phyloP scores from a whole-genome alignment of 2,113 vertebrate species.

The Engraulis encrasicolus region DNA sequence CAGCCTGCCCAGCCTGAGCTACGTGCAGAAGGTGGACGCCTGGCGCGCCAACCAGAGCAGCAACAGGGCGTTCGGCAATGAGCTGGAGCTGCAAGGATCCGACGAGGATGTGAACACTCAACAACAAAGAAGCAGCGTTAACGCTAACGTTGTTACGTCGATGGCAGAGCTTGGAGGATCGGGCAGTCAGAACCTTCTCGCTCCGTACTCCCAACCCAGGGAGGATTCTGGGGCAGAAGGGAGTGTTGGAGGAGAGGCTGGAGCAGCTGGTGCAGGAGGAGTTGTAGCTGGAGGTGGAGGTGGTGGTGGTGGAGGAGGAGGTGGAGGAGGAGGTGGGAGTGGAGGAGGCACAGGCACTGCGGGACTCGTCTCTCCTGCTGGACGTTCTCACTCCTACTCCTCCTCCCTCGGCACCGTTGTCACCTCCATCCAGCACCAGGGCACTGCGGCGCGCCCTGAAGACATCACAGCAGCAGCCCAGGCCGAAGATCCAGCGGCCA shows the following conservation, averaged over 20 bases:
- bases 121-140: slow-evolving; percentile 57
- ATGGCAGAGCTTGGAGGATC: neutral
- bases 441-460: slow-evolving; percentile 13
- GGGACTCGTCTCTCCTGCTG: slow-evolving; percentile 44
- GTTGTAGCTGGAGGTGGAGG: neutral
- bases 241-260: slow-evolving; percentile 38
- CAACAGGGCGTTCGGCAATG: slow-evolving; percentile 63
- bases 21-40: slow-evolving; percentile 82
- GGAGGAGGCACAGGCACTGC: slow-evolving; percentile 33
- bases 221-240: slow-evolving; percentile 51
- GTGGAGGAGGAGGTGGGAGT: slow-evolving; percentile 28
- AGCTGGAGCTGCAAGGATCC: slow-evolving; percentile 58
- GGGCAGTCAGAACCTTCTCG: slow-evolving; percentile 25
- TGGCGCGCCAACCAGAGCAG: slow-evolving; percentile 74
- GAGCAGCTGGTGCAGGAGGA: neutral
- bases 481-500: neutral
- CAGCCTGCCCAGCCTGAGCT: slow-evolving; percentile 76
- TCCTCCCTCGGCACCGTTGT: slow-evolving; percentile 46
- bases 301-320: slow-evolving; percentile 46
- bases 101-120: slow-evolving; percentile 56
- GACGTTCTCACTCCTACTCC: slow-evolving; percentile 72
- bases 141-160: neutral
- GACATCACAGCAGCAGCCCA: neutral
- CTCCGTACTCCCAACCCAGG: slow-evolving; percentile 50
- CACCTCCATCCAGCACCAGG: slow-evolving; percentile 38